Conservation (phyloP, 1,140 invertebrate genomes). For the Melitaea cinxia region DNA sequence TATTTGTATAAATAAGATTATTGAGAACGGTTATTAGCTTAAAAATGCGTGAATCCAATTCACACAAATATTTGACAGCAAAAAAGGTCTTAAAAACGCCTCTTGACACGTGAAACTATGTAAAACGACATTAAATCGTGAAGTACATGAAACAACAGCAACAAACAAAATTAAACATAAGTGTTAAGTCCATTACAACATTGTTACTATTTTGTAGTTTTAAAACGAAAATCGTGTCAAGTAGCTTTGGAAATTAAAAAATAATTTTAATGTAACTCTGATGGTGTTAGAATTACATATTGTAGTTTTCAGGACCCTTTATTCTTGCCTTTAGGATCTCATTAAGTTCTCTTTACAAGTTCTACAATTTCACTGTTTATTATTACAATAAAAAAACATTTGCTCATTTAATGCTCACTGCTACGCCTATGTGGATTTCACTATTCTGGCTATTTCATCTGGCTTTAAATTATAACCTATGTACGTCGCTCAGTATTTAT, state of each 20-base stretch:
- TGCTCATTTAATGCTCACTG: too few species aligned
- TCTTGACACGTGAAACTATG: conserved; percentile 1
- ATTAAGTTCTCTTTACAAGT: too few species aligned
- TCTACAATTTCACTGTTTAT: too few species aligned
- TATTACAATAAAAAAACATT: too few species aligned
- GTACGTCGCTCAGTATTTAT: too few species aligned
- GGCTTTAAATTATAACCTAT: too few species aligned
- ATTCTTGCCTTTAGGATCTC: too few species aligned
- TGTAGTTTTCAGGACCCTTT: too few species aligned
- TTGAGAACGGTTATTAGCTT: too few species aligned
- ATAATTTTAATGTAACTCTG: background rate
- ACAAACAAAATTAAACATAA: conserved; percentile 1
- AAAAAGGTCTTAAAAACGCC: background rate
- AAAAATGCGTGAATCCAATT: background rate
- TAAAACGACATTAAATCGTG: background rate
- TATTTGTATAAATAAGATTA: too few species aligned
- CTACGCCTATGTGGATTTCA: too few species aligned
- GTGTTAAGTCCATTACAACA: background rate
- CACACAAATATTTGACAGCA: background rate
- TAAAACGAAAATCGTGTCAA: conserved; percentile 6
- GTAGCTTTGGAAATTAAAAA: background rate
- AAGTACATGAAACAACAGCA: background rate
- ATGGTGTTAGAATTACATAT: background rate
- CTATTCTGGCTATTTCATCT: too few species aligned
- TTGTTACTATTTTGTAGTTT: conserved; percentile 1